A percentile compares a stretch with the other conserved stretches of the same genome.
Evolutionary conservation across 2,888 invertebrate genomes (phyloP).

Genomic region (Euplexia lucipara): DNA sequence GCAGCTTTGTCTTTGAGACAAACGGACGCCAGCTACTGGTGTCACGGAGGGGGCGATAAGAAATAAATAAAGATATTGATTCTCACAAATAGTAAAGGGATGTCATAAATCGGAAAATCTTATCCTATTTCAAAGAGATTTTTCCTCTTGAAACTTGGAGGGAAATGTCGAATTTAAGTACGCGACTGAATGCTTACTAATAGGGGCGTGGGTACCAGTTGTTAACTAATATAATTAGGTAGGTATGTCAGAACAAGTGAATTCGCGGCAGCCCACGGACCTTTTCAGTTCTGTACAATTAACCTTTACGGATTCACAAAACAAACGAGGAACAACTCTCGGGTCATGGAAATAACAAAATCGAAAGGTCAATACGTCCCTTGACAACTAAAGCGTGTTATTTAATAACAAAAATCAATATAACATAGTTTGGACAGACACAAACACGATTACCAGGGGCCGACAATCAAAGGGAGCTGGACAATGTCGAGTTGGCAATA

Average conservation of each 20-base stretch:
- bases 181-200: background rate
- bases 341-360: constrained; percentile 58
- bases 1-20: constrained; percentile 85
- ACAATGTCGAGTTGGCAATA: constrained; percentile 72
- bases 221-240: constrained; percentile 24
- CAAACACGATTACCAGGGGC: constrained; percentile 77
- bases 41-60: constrained; percentile 65
- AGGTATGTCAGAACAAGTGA: constrained; percentile 11
- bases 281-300: constrained; percentile 42
- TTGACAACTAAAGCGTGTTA: constrained; percentile 61
- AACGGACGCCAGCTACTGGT: constrained; percentile 76
- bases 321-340: constrained; percentile 47
- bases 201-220: background rate
- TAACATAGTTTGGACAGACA: constrained; percentile 69
- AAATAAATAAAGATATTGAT: constrained; percentile 67
- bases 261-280: constrained; percentile 17
- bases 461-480: constrained; percentile 83
- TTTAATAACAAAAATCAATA: constrained; percentile 82
- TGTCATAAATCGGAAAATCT: constrained; percentile 53
- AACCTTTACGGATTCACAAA: constrained; percentile 48
- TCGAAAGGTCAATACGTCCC: constrained; percentile 60
- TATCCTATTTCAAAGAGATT: constrained; percentile 24
- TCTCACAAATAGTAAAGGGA: constrained; percentile 54
- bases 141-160: constrained; percentile 4
- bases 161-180: constrained; percentile 10